Evolutionary conservation across 1,140 invertebrate genomes (phyloP).

Genomic region (Aradophagus sp.): DNA sequence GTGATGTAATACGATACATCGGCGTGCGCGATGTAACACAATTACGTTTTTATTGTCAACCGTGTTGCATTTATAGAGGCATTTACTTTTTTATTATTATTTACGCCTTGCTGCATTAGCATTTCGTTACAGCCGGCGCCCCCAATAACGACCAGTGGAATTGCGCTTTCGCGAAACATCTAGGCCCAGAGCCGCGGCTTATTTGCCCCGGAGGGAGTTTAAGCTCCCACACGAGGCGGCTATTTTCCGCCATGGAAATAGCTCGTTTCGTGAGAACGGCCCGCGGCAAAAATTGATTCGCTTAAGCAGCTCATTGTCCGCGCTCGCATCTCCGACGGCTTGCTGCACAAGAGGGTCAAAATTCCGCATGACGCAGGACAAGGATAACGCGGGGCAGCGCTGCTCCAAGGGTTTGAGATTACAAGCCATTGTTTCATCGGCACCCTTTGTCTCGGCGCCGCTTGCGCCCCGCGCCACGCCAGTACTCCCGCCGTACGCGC

Average conservation of each 20-base stretch:
- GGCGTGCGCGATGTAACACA: slow-evolving; percentile 29
- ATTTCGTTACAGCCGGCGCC: slow-evolving; percentile 10
- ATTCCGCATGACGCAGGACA: slow-evolving; percentile 51
- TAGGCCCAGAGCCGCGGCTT: no score
- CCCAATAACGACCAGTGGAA: slow-evolving; percentile 8
- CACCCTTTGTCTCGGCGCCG: slow-evolving; percentile 69
- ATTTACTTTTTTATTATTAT: slow-evolving; percentile 34
- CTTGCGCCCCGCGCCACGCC: slow-evolving; percentile 27
- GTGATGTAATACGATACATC: slow-evolving; percentile 36
- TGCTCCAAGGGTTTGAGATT: slow-evolving; percentile 73
- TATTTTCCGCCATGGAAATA: no score
- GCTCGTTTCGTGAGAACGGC: no score
- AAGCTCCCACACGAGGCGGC: no score
- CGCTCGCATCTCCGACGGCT: slow-evolving; percentile 26
- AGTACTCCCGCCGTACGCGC: slow-evolving; percentile 29
- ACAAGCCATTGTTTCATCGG: slow-evolving; percentile 72
- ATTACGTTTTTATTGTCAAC: slow-evolving; percentile 43
- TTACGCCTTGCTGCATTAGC: slow-evolving; percentile 20
- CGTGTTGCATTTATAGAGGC: slow-evolving; percentile 34
- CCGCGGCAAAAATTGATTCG: slow-evolving; percentile 54
- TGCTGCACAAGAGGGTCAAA: slow-evolving; percentile 45
- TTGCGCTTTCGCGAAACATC: no score
- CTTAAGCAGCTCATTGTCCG: slow-evolving; percentile 53
- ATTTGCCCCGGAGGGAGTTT: no score
- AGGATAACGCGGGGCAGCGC: slow-evolving; percentile 61